Conservation (phyloP, 2,113 vertebrate species). For the Melierax canorus region DNA sequence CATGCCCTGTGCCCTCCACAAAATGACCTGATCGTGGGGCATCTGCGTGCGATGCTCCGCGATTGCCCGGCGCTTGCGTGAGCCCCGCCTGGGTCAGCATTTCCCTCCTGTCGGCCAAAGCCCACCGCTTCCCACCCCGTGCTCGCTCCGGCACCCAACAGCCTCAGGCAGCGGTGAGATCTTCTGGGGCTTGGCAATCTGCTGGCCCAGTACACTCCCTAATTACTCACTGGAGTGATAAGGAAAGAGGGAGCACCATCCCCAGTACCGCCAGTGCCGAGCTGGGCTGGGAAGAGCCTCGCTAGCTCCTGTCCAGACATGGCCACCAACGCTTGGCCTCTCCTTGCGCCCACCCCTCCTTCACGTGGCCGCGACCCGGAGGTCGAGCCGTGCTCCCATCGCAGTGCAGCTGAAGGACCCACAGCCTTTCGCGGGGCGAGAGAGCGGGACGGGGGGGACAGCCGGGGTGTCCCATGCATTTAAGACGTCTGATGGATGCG, state of each 20-base stretch:
- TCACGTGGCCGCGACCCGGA: rapidly evolving
- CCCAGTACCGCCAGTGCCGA: background rate
- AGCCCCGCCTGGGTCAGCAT: too few species aligned
- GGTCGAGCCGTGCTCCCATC: rapidly evolving
- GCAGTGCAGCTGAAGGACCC: rapidly evolving
- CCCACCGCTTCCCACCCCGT: background rate
- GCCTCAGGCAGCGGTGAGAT: background rate
- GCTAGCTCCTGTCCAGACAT: background rate
- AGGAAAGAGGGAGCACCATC: background rate
- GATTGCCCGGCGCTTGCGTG: rapidly evolving
- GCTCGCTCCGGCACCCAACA: rapidly evolving
- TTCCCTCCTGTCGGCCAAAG: background rate
- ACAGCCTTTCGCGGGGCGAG: rapidly evolving
- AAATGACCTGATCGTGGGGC: too few species aligned
- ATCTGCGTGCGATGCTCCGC: rapidly evolving
- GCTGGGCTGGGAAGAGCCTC: background rate
- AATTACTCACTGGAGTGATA: background rate
- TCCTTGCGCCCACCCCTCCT: background rate
- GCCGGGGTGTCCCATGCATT: background rate
- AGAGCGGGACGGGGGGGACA: rapidly evolving
- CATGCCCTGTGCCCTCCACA: background rate
- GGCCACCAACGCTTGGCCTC: rapidly evolving
- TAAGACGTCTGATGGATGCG: background rate
- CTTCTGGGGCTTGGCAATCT: background rate
- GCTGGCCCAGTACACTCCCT: background rate